Evolutionary conservation across 2,797 vertebrate species (phyloP).

Genomic region (Sebastes oblongus): DNA sequence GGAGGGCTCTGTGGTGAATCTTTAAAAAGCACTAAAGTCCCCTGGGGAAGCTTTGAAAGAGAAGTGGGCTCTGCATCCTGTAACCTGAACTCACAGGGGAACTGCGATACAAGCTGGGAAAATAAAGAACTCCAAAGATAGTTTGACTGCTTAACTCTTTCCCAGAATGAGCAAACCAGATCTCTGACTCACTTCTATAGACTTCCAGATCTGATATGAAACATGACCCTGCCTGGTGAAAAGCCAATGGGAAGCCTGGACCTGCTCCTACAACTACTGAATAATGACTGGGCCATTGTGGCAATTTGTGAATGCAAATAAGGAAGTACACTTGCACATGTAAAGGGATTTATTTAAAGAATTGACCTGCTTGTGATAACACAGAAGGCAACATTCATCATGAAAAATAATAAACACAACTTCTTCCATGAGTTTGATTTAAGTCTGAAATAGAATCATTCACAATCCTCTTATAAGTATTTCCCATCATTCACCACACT

Average conservation of each 20-base stretch:
- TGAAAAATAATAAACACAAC: neutral
- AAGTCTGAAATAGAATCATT: neutral
- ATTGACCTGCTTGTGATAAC: neutral
- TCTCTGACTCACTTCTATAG: constrained; percentile 2
- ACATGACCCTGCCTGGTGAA: constrained; percentile 3
- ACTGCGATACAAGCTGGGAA: constrained; percentile 65
- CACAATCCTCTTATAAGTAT: neutral
- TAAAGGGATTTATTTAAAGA: constrained; percentile 56
- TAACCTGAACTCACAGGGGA: constrained; percentile 65
- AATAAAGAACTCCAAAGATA: constrained; percentile 58
- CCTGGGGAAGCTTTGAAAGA: constrained; percentile 41
- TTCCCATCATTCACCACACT: neutral
- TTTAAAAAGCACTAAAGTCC: constrained; percentile 25
- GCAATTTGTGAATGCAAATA: neutral
- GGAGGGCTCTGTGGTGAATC: constrained; percentile 13
- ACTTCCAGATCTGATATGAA: constrained; percentile 26
- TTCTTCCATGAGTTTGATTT: neutral
- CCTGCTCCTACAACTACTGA: neutral
- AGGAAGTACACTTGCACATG: constrained; percentile 9
- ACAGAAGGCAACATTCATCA: neutral
- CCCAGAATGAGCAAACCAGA: constrained; percentile 33
- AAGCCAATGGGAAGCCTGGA: constrained; percentile 1
- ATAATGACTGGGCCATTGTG: neutral
- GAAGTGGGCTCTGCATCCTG: constrained; percentile 29
- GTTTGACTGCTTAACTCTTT: constrained; percentile 32